Conservation (phyloP, 2,797 vertebrate species). For the Natrix natrix region DNA sequence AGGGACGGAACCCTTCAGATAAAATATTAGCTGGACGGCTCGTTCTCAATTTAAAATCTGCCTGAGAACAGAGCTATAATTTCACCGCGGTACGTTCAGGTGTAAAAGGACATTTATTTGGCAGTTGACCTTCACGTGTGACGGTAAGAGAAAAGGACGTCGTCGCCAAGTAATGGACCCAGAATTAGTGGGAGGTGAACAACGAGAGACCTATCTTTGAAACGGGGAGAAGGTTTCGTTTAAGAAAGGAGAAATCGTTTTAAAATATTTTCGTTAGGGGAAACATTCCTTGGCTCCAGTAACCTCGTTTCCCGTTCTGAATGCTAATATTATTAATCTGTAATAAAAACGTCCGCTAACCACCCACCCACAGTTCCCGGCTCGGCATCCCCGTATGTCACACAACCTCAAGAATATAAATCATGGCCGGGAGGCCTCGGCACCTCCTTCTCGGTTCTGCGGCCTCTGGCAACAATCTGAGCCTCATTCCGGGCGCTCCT, state of each 20-base stretch:
- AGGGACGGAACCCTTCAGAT: not conserved
- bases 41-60: not conserved
- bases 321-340: slow-evolving; percentile 75
- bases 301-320: slow-evolving; percentile 57
- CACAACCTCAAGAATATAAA: slow-evolving; percentile 10
- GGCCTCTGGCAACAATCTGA: slow-evolving; percentile 67
- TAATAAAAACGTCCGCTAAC: slow-evolving; percentile 81
- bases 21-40: not conserved
- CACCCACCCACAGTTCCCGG: slow-evolving; percentile 73
- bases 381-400: slow-evolving; percentile 30
- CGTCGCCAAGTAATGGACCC: slow-evolving; percentile 14
- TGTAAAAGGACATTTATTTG: not conserved
- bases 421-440: not conserved
- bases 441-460: slow-evolving; percentile 64
- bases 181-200: slow-evolving; percentile 23
- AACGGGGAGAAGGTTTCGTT: slow-evolving; percentile 22
- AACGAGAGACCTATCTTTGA: slow-evolving; percentile 41
- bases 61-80: not conserved
- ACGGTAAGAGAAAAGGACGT: not conserved
- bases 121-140: not conserved
- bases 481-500: slow-evolving; percentile 27
- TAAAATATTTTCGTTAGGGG: slow-evolving; percentile 65
- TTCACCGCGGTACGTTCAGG: not conserved
- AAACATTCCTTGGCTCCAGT: slow-evolving; percentile 54
- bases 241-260: slow-evolving; percentile 48